Conservation (phyloP, 2,888 invertebrate species). For the Apantesis nais region DNA sequence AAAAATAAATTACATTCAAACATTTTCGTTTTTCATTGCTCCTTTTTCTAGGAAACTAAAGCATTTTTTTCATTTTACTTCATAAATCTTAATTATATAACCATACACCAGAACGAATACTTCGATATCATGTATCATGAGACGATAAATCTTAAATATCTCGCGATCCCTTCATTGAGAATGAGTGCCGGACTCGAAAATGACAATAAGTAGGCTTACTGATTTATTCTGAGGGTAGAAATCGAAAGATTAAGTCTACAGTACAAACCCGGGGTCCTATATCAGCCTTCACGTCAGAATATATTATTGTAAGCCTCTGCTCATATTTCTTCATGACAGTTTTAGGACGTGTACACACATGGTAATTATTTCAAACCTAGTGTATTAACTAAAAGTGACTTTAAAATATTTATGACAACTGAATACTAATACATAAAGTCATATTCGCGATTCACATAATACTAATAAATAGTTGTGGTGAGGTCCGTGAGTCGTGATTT, state of each 20-base stretch:
- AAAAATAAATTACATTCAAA: too few species aligned
- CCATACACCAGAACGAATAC: slow-evolving; percentile 40
- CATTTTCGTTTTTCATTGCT: too few species aligned
- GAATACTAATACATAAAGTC: too few species aligned
- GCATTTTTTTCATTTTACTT: slow-evolving; percentile 39
- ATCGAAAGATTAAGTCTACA: slow-evolving; percentile 49
- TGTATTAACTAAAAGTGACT: rapidly evolving
- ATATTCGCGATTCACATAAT: too few species aligned
- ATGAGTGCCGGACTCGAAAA: slow-evolving; percentile 40
- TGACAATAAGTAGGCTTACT: slow-evolving; percentile 42
- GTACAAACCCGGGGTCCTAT: slow-evolving; percentile 32
- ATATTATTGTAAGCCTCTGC: slow-evolving; percentile 41
- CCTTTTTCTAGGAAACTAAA: too few species aligned
- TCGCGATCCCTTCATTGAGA: slow-evolving; percentile 34
- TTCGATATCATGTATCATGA: slow-evolving; percentile 34
- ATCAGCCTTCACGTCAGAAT: slow-evolving; percentile 45
- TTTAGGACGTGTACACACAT: slow-evolving; percentile 36
- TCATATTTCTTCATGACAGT: slow-evolving; percentile 56
- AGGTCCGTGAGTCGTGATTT: neutral
- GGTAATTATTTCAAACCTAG: neutral
- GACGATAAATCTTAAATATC: slow-evolving; percentile 47
- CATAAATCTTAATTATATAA: slow-evolving; percentile 45
- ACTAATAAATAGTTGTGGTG: too few species aligned
- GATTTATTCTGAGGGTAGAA: slow-evolving; percentile 39
- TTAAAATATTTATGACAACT: neutral